Conservation (phyloP, 2,888 invertebrate genomes). For the Polia nebulosa region DNA sequence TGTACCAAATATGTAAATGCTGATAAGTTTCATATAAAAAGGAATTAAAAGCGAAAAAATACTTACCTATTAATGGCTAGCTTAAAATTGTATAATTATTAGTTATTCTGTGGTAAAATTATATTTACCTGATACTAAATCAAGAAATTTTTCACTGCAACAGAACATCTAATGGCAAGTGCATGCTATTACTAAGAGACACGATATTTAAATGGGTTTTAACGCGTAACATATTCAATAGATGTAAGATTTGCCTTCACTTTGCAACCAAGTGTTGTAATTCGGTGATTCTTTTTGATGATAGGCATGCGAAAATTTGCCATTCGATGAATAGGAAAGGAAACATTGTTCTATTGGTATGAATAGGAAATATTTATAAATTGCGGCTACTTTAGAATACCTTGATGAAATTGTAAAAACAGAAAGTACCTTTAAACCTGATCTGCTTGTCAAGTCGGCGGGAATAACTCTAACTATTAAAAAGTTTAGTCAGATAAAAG, state of each 20-base stretch:
- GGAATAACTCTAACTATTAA: background rate
- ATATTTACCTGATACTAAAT: background rate
- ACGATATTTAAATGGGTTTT: conserved; percentile 30
- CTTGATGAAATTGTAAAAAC: background rate
- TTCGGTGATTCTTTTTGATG: conserved; percentile 49
- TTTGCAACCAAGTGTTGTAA: conserved; percentile 45
- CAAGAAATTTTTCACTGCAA: no score
- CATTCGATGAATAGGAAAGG: conserved; percentile 47
- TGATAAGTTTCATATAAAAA: no score
- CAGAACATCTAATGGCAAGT: background rate
- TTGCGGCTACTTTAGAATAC: background rate
- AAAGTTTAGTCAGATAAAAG: background rate
- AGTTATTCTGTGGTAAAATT: background rate
- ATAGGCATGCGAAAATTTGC: conserved; percentile 46
- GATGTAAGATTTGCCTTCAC: conserved; percentile 39
- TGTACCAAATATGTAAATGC: no score
- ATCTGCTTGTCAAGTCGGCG: background rate
- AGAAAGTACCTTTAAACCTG: background rate
- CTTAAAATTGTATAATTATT: background rate
- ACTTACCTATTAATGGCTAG: background rate
- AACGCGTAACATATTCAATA: conserved; percentile 28
- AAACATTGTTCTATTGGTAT: conserved; percentile 18
- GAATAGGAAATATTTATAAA: conserved; percentile 1
- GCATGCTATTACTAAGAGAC: conserved; percentile 14
- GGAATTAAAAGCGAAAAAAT: background rate